Conservation (phyloP, 1,140 invertebrate genomes). For the Lepidurus apus region DNA sequence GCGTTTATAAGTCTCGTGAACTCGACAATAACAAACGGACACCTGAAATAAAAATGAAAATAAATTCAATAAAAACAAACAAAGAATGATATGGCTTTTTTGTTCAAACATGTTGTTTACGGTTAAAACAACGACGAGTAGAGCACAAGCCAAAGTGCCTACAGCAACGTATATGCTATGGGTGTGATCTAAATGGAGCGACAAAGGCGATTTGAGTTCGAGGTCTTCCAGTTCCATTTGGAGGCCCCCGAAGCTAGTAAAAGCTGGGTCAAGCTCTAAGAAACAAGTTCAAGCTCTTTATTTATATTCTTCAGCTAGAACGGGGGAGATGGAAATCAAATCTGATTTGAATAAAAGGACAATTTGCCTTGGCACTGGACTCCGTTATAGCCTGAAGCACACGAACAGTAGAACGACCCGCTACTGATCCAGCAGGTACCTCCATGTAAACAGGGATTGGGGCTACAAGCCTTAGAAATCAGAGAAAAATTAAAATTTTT, state of each 20-base stretch:
- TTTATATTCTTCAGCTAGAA: too few relatives aligned
- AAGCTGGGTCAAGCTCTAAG: constrained; percentile 11
- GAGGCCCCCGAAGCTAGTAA: constrained; percentile 23
- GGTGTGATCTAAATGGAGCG: constrained; percentile 60
- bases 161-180: constrained; percentile 67
- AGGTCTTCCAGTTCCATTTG: constrained; percentile 37
- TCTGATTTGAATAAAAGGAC: neutral
- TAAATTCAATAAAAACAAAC: neutral
- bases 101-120: constrained; percentile 46
- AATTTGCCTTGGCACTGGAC: constrained; percentile 63
- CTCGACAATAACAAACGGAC: constrained; percentile 61
- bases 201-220: constrained; percentile 54
- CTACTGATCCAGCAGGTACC: constrained; percentile 68
- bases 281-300: neutral
- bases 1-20: constrained; percentile 61
- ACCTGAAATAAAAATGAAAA: constrained; percentile 46
- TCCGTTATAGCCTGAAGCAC: constrained; percentile 66
- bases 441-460: constrained; percentile 66
- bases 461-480: constrained; percentile 58
- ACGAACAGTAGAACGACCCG: constrained; percentile 68
- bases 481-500: neutral
- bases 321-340: too few relatives aligned
- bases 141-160: constrained; percentile 61
- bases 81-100: neutral
- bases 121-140: constrained; percentile 61